These are phyloP conservation scores for Dicyrtoma fusca DNA, from an alignment of 2,888 invertebrate species.

Conservation along the genomic window DNA sequence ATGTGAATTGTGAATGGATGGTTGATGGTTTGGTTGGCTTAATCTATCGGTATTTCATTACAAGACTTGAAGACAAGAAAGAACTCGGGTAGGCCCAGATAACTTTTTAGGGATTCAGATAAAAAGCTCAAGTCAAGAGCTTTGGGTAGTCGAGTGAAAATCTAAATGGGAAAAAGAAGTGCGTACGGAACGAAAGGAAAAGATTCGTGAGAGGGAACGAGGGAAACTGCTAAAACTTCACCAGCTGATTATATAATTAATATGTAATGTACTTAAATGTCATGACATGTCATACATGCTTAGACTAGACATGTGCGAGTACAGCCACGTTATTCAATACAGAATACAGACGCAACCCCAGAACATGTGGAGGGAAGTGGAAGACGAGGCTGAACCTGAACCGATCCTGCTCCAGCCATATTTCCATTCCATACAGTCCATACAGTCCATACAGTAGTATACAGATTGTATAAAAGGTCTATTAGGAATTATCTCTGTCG, in stretches of 20 bases:
- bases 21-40: conserved; percentile 13
- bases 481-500: too few species aligned
- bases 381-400: too few species aligned
- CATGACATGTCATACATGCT: too few species aligned
- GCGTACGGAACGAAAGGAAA: neutral
- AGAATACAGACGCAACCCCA: too few species aligned
- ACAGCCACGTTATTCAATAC: too few species aligned
- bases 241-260: conserved; percentile 19
- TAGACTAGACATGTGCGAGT: too few species aligned
- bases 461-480: too few species aligned
- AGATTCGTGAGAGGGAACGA: neutral
- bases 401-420: too few species aligned
- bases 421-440: too few species aligned
- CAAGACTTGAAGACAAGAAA: conserved; percentile 4
- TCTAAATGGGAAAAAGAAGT: neutral
- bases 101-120: conserved; percentile 6
- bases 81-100: neutral
- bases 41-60: conserved; percentile 26
- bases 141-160: neutral
- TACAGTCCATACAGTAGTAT: too few species aligned
- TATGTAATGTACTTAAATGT: neutral
- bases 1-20: too few species aligned
- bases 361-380: too few species aligned
- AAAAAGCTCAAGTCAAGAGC: neutral
- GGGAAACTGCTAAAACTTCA: conserved; percentile 23